Evolutionary conservation across 2,888 invertebrate genomes (phyloP), one percentile per base, ranked within the genome.

Genomic region (Stenoptilia bipunctidactyla): DNA sequence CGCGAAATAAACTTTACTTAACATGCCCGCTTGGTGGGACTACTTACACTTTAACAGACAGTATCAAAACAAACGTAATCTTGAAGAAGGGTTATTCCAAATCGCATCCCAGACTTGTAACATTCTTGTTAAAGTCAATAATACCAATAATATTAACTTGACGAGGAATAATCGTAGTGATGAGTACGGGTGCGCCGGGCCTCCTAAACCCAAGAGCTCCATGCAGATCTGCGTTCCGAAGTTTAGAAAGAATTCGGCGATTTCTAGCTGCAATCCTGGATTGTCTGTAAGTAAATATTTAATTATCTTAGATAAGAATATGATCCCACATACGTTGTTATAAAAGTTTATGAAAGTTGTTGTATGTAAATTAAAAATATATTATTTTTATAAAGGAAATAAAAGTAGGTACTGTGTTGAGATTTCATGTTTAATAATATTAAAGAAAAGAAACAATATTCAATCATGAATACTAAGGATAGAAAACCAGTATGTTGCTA

Each of bases 41-140:
- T 85, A 87, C 56, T 74, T 88, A 42, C 79, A 77, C 47, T 74
- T 85, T 52, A 84, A 82, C 48, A 54, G 83, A 35, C 75, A 73
- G 52, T 83, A 85, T 50, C 69, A 82, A 41, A 85, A 85, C 51
- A 87, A 87, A 51, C 82, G 88, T 39, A 90, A 90, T 65, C 67
- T 92, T 48, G 90, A 91, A 57, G 91, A 91, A 57, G 92, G 92
- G 4, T 77, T 92, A 25, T 90, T 91, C 60, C 91, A 91, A 80
- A 92, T 92, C 49, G 91, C 91, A 2, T 90, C 91, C 10, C 92
- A 92, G 65, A 91, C 92, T 41, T 92, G 91, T 58, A 91, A 90
- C 62, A 89, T 92, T 49, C 74, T 92, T 45, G 90, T 92, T 41
- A 90, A 91, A 86, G 90, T 91, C 48, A 89, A 90, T 64, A 90